These are phyloP conservation scores for Smithornis capensis DNA, from an alignment of 2,113 vertebrate species.

Conservation along the genomic window DNA sequence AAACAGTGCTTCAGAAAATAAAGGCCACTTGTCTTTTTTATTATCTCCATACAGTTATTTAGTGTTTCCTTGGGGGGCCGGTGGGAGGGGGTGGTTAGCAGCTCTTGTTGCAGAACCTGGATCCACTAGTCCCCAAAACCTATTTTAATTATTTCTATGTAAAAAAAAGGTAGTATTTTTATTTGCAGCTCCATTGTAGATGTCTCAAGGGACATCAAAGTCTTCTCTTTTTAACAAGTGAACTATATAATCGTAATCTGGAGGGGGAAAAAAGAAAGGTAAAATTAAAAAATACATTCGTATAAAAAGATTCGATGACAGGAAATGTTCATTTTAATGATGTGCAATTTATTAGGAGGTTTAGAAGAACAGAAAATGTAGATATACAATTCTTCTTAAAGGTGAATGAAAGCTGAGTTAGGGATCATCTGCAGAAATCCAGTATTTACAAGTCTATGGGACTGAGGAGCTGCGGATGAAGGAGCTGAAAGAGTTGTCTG, in stretches of 20 bases:
- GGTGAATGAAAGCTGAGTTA: background rate
- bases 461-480: background rate
- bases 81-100: no score
- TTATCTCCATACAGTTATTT: background rate
- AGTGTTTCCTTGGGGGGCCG: background rate
- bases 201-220: background rate
- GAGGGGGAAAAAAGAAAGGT: background rate
- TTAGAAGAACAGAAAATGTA: background rate
- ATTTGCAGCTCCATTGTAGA: background rate
- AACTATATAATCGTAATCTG: background rate
- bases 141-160: background rate
- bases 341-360: background rate
- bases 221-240: background rate
- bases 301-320: background rate
- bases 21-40: background rate
- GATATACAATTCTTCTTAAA: background rate
- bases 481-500: background rate
- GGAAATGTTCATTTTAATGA: background rate
- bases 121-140: background rate
- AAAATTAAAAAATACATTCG: constrained; percentile 4
- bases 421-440: background rate
- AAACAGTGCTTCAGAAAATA: background rate
- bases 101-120: background rate
- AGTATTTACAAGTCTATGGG: background rate
- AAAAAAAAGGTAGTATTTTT: background rate